Evolutionary conservation across 2,888 invertebrate genomes (phyloP).

Genomic region (Melipona beecheii): DNA sequence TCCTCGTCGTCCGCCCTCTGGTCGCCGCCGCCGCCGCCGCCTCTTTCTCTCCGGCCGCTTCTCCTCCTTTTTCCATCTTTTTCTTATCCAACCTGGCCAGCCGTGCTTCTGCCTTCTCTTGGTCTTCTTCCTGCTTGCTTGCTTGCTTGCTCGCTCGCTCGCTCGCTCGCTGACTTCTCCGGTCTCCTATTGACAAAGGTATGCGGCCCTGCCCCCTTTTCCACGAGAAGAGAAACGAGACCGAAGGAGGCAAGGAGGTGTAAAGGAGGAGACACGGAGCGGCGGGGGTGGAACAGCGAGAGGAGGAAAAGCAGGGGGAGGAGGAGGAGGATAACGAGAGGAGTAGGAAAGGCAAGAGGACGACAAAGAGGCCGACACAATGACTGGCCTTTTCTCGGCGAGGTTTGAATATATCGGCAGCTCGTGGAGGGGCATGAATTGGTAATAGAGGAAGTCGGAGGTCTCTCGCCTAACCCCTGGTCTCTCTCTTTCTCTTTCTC

Average conservation of each 20-base stretch:
- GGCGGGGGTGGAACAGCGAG: background rate
- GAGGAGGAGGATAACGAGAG: slow-evolving; percentile 68
- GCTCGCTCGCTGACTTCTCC: slow-evolving; percentile 22
- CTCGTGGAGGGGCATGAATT: slow-evolving; percentile 73
- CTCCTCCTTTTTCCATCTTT: slow-evolving; percentile 40
- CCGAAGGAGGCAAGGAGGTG: slow-evolving; percentile 61
- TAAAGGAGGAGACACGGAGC: slow-evolving; percentile 48
- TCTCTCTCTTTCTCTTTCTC: slow-evolving; percentile 11
- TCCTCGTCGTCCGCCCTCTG: background rate
- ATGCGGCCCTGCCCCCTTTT: slow-evolving; percentile 59
- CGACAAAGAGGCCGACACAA: slow-evolving; percentile 75
- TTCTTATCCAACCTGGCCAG: slow-evolving; percentile 40
- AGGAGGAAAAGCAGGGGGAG: slow-evolving; percentile 63
- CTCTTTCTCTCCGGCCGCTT: background rate
- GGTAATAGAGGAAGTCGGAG: slow-evolving; percentile 77
- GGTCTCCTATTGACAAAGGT: slow-evolving; percentile 68
- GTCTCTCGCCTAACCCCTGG: slow-evolving; percentile 50
- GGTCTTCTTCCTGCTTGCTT: slow-evolving; percentile 30
- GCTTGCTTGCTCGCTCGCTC: slow-evolving; percentile 28
- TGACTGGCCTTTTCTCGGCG: slow-evolving; percentile 72
- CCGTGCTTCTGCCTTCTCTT: slow-evolving; percentile 23
- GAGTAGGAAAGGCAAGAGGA: slow-evolving; percentile 65
- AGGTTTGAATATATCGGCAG: slow-evolving; percentile 75
- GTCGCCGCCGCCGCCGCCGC: background rate
- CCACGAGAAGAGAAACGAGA: slow-evolving; percentile 67